Percentiles rank a stretch among this genome's conserved stretches.
These are phyloP conservation scores for Chymomyza fuscimana DNA, from an alignment of 2,888 invertebrate genomes.

Conservation along the genomic window DNA sequence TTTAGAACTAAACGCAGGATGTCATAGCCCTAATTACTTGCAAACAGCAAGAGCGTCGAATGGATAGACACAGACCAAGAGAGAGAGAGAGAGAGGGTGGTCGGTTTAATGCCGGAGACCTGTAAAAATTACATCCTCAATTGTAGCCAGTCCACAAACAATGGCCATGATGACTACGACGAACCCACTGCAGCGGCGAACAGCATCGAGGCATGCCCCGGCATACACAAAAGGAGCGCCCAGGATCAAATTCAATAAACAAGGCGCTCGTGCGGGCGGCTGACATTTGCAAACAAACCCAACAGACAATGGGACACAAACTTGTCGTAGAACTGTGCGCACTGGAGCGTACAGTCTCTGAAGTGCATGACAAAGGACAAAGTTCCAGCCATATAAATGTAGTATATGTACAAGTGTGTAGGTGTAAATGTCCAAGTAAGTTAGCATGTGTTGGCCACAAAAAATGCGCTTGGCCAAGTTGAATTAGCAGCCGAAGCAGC, in stretches of 20 bases:
- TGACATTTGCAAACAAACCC: slow-evolving; percentile 5
- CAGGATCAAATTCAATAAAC: slow-evolving; percentile 64
- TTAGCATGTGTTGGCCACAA: neutral
- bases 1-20: slow-evolving; percentile 49
- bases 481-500: neutral
- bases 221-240: slow-evolving; percentile 40
- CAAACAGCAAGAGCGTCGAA: slow-evolving; percentile 23
- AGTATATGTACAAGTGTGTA: neutral
- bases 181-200: neutral
- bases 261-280: slow-evolving; percentile 60
- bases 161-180: neutral
- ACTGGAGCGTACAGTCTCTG: neutral
- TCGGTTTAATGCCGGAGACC: slow-evolving; percentile 68
- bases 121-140: slow-evolving; percentile 71
- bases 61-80: neutral
- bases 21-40: slow-evolving; percentile 61
- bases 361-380: neutral
- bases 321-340: neutral
- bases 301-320: neutral
- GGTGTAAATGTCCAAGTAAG: neutral
- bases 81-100: slow-evolving; percentile 32
- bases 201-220: slow-evolving; percentile 23
- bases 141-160: slow-evolving; percentile 38
- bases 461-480: neutral
- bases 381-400: neutral